Evolutionary conservation across 1,140 invertebrate species (phyloP).

Genomic region (Probaryconus sp.): DNA sequence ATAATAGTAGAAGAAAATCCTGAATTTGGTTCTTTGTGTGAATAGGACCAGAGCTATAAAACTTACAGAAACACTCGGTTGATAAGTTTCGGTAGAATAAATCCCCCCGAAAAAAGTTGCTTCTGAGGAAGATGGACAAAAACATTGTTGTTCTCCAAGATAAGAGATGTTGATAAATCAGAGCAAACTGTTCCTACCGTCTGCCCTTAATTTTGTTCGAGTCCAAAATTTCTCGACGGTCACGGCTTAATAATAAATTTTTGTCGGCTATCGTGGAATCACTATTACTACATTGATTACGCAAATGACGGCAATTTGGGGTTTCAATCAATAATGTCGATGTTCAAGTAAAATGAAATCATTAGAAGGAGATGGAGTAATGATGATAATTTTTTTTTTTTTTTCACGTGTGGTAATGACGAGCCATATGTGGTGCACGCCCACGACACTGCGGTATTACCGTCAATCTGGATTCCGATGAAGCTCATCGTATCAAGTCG

Average conservation of each 20-base stretch:
- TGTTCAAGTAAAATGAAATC: constrained; percentile 39
- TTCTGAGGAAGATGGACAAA: too few relatives aligned
- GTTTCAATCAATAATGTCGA: constrained; percentile 48
- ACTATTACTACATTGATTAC: constrained; percentile 34
- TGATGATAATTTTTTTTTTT: constrained; percentile 45
- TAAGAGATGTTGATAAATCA: too few relatives aligned
- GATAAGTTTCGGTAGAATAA: too few relatives aligned
- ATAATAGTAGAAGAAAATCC: too few relatives aligned
- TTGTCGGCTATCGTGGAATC: constrained; percentile 19
- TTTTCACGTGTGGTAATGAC: constrained; percentile 47
- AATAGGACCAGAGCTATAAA: too few relatives aligned
- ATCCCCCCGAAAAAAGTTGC: too few relatives aligned
- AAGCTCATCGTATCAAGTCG: constrained; percentile 43
- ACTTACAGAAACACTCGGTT: too few relatives aligned
- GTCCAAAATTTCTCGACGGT: constrained; percentile 34
- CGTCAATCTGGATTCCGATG: constrained; percentile 50
- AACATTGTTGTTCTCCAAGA: too few relatives aligned
- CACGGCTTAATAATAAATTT: constrained; percentile 17
- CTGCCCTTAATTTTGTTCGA: neutral
- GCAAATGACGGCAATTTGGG: constrained; percentile 35
- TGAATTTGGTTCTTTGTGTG: too few relatives aligned
- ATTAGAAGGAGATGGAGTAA: constrained; percentile 45
- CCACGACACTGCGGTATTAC: constrained; percentile 55
- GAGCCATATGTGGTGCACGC: constrained; percentile 39
- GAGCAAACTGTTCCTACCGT: constrained; percentile 37